Conservation (phyloP, 2,113 vertebrate species). For the Myotis yumanensis region DNA sequence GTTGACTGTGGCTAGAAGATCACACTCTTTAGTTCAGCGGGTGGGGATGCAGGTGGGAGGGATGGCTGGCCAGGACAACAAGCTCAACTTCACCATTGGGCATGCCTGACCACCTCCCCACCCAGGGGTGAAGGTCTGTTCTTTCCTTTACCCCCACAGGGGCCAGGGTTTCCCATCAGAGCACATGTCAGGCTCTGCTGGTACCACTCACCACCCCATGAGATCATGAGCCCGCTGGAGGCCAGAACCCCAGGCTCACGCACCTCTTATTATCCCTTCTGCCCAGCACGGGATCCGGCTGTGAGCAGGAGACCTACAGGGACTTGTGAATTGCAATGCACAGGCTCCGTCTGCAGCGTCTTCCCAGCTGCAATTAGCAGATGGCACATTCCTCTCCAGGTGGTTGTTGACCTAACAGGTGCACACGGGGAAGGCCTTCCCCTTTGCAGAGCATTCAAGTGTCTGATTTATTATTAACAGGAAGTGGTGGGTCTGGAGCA, state of each 20-base stretch:
- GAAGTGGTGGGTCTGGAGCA: conserved; percentile 22
- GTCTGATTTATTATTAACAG: conserved; percentile 65
- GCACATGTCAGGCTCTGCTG: background rate
- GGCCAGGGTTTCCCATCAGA: background rate
- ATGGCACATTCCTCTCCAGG: conserved; percentile 61
- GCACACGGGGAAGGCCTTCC: background rate
- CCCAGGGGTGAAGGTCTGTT: background rate
- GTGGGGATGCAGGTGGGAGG: background rate
- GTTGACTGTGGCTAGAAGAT: background rate
- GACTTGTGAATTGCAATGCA: background rate
- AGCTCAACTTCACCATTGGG: background rate
- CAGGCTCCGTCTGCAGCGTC: background rate
- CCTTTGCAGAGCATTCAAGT: background rate
- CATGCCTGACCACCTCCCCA: background rate
- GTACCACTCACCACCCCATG: no score
- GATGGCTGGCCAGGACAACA: background rate
- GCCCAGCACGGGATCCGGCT: background rate
- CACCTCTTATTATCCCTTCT: background rate
- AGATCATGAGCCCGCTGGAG: background rate
- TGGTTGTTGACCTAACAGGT: conserved; percentile 70
- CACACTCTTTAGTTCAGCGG: background rate
- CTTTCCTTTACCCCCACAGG: background rate
- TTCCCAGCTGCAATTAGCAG: conserved; percentile 52
- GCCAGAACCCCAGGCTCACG: background rate
- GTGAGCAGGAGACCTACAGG: background rate